These are phyloP conservation scores for Mythimna ferrago DNA, from an alignment of 2,888 invertebrate species.

Conservation along the genomic window DNA sequence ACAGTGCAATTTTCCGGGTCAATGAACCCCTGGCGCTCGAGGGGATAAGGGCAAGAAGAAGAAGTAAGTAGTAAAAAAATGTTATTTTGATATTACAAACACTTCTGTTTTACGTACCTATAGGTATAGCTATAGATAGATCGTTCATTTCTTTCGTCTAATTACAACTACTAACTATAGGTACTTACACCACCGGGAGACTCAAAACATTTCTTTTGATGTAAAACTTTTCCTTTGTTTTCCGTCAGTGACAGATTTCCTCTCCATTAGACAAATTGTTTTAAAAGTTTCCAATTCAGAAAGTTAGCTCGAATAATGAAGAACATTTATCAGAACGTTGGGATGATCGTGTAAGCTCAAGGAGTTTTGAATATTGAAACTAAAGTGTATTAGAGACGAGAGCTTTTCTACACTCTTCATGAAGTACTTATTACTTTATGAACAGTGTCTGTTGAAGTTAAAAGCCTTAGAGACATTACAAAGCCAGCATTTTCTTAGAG, in stretches of 20 bases:
- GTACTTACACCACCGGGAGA: constrained; percentile 31
- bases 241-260: constrained; percentile 77
- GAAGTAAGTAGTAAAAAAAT: too few relatives aligned
- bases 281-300: constrained; percentile 76
- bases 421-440: constrained; percentile 5
- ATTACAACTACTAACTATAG: constrained; percentile 17
- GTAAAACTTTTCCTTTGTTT: constrained; percentile 77
- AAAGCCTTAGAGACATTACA: neutral
- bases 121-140: neutral
- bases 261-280: constrained; percentile 81
- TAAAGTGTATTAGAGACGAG: constrained; percentile 29
- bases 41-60: too few relatives aligned
- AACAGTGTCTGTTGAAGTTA: constrained; percentile 19
- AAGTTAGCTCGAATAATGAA: constrained; percentile 73
- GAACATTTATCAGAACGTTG: constrained; percentile 69
- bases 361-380: constrained; percentile 49
- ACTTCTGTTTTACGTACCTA: neutral
- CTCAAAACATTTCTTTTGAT: constrained; percentile 73
- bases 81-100: too few relatives aligned
- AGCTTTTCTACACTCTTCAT: neutral
- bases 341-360: constrained; percentile 57
- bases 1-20: too few relatives aligned
- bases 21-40: too few relatives aligned
- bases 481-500: neutral
- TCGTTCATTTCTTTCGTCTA: constrained; percentile 5